A percentile compares a stretch with the other conserved stretches of the same genome.
Conservation (phyloP, 2,113 vertebrate species). For the Nothobranchius kuhntae region DNA sequence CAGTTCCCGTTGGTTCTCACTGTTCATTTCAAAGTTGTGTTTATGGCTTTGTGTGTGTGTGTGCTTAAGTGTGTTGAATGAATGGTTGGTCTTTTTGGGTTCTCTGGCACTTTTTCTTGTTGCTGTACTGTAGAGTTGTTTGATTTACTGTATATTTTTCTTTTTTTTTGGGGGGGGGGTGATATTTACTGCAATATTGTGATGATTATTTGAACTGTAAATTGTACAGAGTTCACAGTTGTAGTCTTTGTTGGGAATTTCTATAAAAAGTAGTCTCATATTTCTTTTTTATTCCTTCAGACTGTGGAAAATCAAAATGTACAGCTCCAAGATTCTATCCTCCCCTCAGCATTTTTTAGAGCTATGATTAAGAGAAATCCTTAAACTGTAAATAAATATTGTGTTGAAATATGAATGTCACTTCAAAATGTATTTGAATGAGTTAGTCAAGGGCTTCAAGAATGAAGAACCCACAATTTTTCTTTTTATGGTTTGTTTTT, state of each 20-base stretch:
- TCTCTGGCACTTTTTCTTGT: slow-evolving; percentile 75
- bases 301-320: slow-evolving; percentile 76
- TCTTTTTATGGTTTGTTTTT: slow-evolving; percentile 75
- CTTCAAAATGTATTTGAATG: slow-evolving; percentile 84
- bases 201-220: slow-evolving; percentile 77
- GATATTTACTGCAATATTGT: slow-evolving; percentile 79
- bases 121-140: slow-evolving; percentile 77
- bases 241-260: slow-evolving; percentile 65
- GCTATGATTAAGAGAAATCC: slow-evolving; percentile 80
- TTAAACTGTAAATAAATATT: slow-evolving; percentile 85
- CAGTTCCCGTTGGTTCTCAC: slow-evolving; percentile 27
- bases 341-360: slow-evolving; percentile 74
- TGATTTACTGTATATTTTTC: slow-evolving; percentile 72
- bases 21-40: slow-evolving; percentile 36
- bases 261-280: slow-evolving; percentile 54
- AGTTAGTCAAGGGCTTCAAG: slow-evolving; percentile 84
- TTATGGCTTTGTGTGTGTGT: slow-evolving; percentile 42
- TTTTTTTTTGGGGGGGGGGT: slow-evolving; percentile 57
- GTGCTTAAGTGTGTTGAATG: slow-evolving; percentile 43
- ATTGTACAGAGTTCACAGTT: slow-evolving; percentile 76
- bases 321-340: slow-evolving; percentile 80
- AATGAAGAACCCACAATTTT: slow-evolving; percentile 76
- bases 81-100: slow-evolving; percentile 55
- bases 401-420: slow-evolving; percentile 89
- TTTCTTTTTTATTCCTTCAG: slow-evolving; percentile 31